A percentile compares a stretch with the other conserved stretches of the same genome.
Conservation (phyloP, 2,888 invertebrate genomes). For the Rhodophaea formosa region DNA sequence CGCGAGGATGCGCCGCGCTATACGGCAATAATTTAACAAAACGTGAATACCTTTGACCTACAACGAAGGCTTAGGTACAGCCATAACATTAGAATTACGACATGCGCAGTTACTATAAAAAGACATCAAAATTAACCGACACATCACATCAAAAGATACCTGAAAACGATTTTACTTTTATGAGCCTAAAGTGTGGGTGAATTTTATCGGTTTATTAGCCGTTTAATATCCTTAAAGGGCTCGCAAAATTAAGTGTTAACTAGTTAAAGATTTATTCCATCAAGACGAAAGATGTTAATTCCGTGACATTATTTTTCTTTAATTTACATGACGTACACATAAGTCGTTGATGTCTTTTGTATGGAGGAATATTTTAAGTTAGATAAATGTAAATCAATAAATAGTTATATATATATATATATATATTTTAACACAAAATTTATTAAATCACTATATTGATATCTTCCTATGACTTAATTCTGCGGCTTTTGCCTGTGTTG, state of each 20-base stretch:
- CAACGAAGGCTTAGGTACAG: constrained; percentile 32
- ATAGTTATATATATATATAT: no score
- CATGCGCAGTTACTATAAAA: constrained; percentile 20
- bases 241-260: background rate
- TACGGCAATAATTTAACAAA: constrained; percentile 58
- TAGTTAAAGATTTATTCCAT: no score
- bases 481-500: background rate
- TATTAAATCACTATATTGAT: no score
- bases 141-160: background rate
- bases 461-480: background rate
- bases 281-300: no score
- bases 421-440: no score
- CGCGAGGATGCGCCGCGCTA: constrained; percentile 49
- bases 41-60: constrained; percentile 68
- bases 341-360: constrained; percentile 15
- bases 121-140: constrained; percentile 15
- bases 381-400: background rate
- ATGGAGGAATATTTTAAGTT: background rate
- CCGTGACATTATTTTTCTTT: no score
- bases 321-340: background rate
- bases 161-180: constrained; percentile 1
- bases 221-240: background rate
- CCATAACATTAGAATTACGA: constrained; percentile 24
- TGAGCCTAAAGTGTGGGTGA: background rate
- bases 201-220: no score